Evolutionary conservation across 2,113 vertebrate genomes (phyloP), one percentile per base, ranked within the genome.

Genomic region (Aepyceros melampus): DNA sequence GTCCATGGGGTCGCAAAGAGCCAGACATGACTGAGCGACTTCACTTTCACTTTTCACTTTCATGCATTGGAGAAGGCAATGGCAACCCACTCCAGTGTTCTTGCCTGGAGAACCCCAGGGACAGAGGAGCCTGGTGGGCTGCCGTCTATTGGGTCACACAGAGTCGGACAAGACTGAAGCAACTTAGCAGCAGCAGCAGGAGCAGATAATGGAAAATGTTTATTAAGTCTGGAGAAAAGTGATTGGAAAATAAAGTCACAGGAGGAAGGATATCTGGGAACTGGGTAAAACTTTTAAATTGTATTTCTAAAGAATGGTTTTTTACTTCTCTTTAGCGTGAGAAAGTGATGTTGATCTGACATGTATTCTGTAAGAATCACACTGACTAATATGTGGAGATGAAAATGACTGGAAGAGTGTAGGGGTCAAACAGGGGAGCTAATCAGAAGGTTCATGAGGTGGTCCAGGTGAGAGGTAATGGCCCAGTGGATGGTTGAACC

Each of bases 401-500:
- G 17, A 90, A 31, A 29, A 47, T 36, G 25, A 84, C 1, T 12
- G 1, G 6, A 53, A 12, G 27, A 6, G 16, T 36, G 13, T 21
- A 51, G 40, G 8, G 71, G 5, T 78, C 33, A 8, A 76, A 58
- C 4, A 16, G n/a, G 13, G 7, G n/a, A 43, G 7, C 16, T 40
- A 51, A 25, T 55, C 64, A 17, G 64, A 91, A 94, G 21, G 7
- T 2, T 16, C 62, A 2, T 17, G 14, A 29, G 5, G 14, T 36
- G 23, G 36, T 4, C 85, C 51, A 36, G 16, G n/a, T n/a, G 21
- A 81, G 14, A 79, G 25, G 23, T 82, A 74, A 12, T 31, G 43
- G 29, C 21, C 29, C 71, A 45, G 0, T 17, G 29, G 45, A 12
- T 43, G 15, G 7, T 36, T 58, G 7, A 16, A 53, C 4, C 6